phyloP scores from a whole-genome alignment of 2,113 vertebrate genomes.

The Cervus canadensis region DNA sequence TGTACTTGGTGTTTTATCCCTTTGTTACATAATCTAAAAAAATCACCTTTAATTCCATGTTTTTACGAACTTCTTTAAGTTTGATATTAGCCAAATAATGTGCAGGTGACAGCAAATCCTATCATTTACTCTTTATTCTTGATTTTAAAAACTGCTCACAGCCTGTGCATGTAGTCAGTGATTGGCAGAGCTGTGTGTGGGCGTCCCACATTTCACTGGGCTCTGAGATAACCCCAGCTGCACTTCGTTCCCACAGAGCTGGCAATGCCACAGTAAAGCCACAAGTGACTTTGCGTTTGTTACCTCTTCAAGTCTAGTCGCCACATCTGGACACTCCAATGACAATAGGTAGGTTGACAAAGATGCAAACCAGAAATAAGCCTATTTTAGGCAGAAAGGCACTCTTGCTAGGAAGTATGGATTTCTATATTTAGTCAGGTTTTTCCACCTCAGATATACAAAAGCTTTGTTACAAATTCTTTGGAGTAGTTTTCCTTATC shows the following conservation, averaged over 20 bases:
- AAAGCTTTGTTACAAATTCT: not conserved
- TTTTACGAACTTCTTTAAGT: not conserved
- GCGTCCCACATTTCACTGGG: not conserved
- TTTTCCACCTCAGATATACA: not conserved
- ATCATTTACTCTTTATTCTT: not conserved
- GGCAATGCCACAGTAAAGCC: constrained; percentile 97
- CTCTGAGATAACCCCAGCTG: not conserved
- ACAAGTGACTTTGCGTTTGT: constrained; percentile 96
- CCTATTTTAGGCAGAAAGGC: not conserved
- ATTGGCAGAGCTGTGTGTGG: not conserved
- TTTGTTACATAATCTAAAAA: not conserved
- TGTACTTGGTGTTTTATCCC: not conserved
- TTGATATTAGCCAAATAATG: not conserved
- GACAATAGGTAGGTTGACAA: constrained; percentile 89
- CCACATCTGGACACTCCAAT: constrained; percentile 95
- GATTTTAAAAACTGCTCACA: not conserved
- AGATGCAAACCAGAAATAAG: not conserved
- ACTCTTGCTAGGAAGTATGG: not conserved
- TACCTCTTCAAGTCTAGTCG: constrained; percentile 97
- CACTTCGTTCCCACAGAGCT: constrained; percentile 84
- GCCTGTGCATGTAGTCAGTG: not conserved
- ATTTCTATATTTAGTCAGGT: not conserved
- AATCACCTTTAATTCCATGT: not conserved
- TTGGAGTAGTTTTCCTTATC: not conserved
- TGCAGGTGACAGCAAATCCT: not conserved